Percentiles rank a stretch among this genome's conserved stretches.
Evolutionary conservation across 2,888 invertebrate species (phyloP).

Genomic region (Stenurella melanura): DNA sequence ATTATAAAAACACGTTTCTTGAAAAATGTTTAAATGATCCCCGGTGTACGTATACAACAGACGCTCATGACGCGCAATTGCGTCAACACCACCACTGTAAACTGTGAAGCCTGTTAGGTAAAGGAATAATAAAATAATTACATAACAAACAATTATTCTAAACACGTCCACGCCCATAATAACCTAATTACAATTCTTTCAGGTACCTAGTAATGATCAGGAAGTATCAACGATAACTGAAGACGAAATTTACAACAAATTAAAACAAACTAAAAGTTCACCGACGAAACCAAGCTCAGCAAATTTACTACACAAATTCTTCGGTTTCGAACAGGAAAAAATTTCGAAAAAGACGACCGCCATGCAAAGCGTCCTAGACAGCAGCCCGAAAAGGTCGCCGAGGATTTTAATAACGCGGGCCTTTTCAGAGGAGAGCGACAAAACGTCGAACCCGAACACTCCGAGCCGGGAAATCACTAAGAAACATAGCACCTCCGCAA

Average conservation of each 20-base stretch:
- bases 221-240: constrained; percentile 68
- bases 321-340: constrained; percentile 74
- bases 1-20: no score
- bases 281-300: constrained; percentile 74
- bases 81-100: no score
- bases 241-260: constrained; percentile 64
- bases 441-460: constrained; percentile 73
- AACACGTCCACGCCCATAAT: not conserved
- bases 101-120: no score
- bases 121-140: no score
- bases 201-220: constrained; percentile 74
- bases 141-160: no score
- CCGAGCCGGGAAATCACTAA: constrained; percentile 68
- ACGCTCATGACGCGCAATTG: no score
- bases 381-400: constrained; percentile 74
- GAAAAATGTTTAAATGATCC: no score
- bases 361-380: constrained; percentile 66
- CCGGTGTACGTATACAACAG: no score
- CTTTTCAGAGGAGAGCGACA: constrained; percentile 83
- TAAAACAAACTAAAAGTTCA: constrained; percentile 46
- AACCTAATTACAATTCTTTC: not conserved
- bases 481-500: constrained; percentile 71
- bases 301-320: constrained; percentile 78
- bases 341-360: constrained; percentile 58
- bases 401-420: constrained; percentile 84